A percentile compares a stretch with the other conserved stretches of the same genome.
Conservation (phyloP, 1,140 invertebrate species). For the Scaptomyza montana region DNA sequence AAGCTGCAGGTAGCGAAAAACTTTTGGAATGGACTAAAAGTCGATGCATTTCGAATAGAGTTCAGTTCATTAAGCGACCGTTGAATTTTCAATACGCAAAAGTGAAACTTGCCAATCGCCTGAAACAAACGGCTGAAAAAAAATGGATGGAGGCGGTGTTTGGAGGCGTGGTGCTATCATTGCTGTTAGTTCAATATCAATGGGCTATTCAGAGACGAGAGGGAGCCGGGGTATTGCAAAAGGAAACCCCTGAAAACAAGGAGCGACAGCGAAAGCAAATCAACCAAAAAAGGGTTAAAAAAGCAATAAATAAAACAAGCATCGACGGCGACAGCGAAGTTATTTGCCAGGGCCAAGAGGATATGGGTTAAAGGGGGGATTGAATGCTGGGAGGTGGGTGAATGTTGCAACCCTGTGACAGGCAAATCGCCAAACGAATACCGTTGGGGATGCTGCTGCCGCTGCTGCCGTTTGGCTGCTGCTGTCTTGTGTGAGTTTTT, state of each 20-base stretch:
- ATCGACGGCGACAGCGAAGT: slow-evolving; percentile 74
- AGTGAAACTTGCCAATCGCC: slow-evolving; percentile 56
- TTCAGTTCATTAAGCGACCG: slow-evolving; percentile 66
- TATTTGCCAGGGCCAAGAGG: slow-evolving; percentile 59
- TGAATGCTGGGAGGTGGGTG: neutral
- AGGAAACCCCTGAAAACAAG: slow-evolving; percentile 26
- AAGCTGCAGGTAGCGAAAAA: slow-evolving; percentile 1
- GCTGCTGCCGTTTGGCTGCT: slow-evolving; percentile 9
- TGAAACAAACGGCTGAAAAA: neutral
- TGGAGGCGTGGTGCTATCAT: slow-evolving; percentile 24
- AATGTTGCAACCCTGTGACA: slow-evolving; percentile 61
- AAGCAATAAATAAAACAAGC: slow-evolving; percentile 82
- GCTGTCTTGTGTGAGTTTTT: no score
- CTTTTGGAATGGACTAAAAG: slow-evolving; percentile 39
- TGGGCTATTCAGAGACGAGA: neutral
- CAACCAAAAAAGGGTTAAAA: slow-evolving; percentile 78
- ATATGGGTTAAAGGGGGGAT: no score
- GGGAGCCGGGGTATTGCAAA: neutral
- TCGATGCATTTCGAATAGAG: slow-evolving; percentile 71
- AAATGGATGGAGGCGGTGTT: neutral
- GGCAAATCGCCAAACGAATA: slow-evolving; percentile 81
- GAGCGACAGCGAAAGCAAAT: slow-evolving; percentile 58
- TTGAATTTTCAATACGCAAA: slow-evolving; percentile 55
- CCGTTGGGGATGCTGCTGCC: slow-evolving; percentile 56
- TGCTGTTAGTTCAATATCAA: slow-evolving; percentile 46